These are phyloP conservation scores for Dasyurus viverrinus DNA, from an alignment of 2,113 vertebrate species.

Conservation along the genomic window DNA sequence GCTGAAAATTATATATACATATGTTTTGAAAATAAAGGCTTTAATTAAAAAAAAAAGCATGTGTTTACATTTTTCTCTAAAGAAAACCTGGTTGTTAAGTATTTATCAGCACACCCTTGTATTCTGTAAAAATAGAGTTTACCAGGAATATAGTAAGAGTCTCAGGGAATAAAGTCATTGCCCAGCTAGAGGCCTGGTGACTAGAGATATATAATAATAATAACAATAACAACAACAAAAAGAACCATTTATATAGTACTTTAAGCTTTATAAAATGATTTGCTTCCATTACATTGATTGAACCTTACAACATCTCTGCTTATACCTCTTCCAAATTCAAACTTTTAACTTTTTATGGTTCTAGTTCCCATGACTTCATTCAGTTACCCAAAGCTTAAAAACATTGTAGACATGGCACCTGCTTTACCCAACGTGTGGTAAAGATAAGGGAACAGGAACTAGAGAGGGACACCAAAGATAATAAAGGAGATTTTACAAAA, in stretches of 20 bases:
- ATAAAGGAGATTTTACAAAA: background rate
- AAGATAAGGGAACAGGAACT: background rate
- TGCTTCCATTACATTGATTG: background rate
- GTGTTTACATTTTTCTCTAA: background rate
- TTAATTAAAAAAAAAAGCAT: too few species aligned
- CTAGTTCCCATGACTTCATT: background rate
- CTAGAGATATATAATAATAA: background rate
- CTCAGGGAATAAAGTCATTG: background rate
- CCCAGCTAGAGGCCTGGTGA: background rate
- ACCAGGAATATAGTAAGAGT: background rate
- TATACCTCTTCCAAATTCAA: background rate
- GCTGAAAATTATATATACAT: too few species aligned
- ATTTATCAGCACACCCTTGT: background rate
- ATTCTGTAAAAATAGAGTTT: background rate
- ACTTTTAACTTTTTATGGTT: background rate
- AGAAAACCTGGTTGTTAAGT: background rate
- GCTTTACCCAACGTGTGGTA: background rate
- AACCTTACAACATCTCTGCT: background rate
- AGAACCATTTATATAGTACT: background rate
- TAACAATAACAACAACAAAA: background rate
- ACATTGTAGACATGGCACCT: background rate
- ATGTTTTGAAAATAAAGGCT: too few species aligned
- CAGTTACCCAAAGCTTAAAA: background rate
- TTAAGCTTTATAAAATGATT: background rate
- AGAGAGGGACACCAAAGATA: background rate